Evolutionary conservation across 2,113 vertebrate species (phyloP), one percentile per base, ranked within the genome.

Genomic region (Emydura subglobosa): DNA sequence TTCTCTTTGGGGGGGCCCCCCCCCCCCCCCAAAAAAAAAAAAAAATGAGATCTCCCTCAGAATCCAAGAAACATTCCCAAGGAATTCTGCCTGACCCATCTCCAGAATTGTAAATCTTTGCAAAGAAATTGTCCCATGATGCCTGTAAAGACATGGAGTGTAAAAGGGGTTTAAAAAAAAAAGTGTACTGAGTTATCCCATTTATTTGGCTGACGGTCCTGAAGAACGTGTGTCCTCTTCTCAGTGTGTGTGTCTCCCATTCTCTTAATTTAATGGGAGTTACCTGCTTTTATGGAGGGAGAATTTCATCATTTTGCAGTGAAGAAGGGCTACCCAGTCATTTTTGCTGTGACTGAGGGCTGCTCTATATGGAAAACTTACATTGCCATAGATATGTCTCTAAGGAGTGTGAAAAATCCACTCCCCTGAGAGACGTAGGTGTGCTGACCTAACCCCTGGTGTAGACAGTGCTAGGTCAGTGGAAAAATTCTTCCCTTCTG

Each of bases 1-100:
- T n/a, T 34, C 6, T 25, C 3, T 0, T 0, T 1, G n/a, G n/a
- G n/a, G n/a, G n/a, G n/a, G n/a, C n/a, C 4, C 2, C n/a, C 5
- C 2, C 55, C 39, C 39, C 39, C 39, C 39, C 39, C 39, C 39
- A n/a, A n/a, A n/a, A n/a, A n/a, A n/a, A n/a, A n/a, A n/a, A n/a
- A n/a, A n/a, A n/a, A n/a, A 39, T 39, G 39, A 39, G 39, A 39
- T 39, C n/a, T 72, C n/a, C n/a, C n/a, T 72, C 68, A 72, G 68
- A 72, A n/a, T 39, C 8, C 16, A 34, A 68, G 34, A 34, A 68
- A 19, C 17, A n/a, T 34, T n/a, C 7, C 65, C 6, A 72, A 72
- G 19, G n/a, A 16, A 72, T n/a, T 22, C n/a, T 72, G n/a, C 68
- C 68, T 39, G 8, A 39, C 21, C 10, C n/a, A 72, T 72, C 68